A percentile compares a stretch with the other conserved stretches of the same genome.
Evolutionary conservation across 1,140 invertebrate species (phyloP).

Genomic region (Pseudobourletiella spinata): DNA sequence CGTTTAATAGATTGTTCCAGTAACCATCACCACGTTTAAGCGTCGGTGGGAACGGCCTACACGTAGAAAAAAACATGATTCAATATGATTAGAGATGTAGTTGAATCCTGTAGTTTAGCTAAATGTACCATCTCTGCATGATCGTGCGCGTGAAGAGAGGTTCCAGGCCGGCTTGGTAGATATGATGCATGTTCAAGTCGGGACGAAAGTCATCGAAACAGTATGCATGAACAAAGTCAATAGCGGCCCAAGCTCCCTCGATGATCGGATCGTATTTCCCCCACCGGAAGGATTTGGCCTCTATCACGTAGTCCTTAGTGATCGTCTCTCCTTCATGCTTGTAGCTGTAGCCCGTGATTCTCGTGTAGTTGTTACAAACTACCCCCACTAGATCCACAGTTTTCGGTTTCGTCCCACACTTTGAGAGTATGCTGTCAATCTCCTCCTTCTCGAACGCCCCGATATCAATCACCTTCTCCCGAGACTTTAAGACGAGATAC

Average conservation of each 20-base stretch:
- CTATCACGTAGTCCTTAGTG: background rate
- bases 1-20: background rate
- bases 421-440: background rate
- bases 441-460: background rate
- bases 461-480: background rate
- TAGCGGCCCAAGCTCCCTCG: conserved; percentile 12
- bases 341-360: background rate
- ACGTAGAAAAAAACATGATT: background rate
- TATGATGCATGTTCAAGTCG: conserved; percentile 8
- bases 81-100: background rate
- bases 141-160: conserved; percentile 13
- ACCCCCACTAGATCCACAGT: background rate
- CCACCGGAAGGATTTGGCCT: conserved; percentile 14
- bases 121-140: conserved; percentile 10
- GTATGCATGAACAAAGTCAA: conserved; percentile 18
- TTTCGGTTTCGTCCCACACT: background rate
- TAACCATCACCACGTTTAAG: background rate
- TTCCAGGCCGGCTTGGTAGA: conserved; percentile 12
- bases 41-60: background rate
- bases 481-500: background rate
- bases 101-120: no score
- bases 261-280: conserved; percentile 15
- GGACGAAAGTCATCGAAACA: background rate
- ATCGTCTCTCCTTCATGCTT: background rate
- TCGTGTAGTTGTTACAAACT: background rate